Evolutionary conservation across 2,113 vertebrate species (phyloP).

Genomic region (Megaceryle maxima): DNA sequence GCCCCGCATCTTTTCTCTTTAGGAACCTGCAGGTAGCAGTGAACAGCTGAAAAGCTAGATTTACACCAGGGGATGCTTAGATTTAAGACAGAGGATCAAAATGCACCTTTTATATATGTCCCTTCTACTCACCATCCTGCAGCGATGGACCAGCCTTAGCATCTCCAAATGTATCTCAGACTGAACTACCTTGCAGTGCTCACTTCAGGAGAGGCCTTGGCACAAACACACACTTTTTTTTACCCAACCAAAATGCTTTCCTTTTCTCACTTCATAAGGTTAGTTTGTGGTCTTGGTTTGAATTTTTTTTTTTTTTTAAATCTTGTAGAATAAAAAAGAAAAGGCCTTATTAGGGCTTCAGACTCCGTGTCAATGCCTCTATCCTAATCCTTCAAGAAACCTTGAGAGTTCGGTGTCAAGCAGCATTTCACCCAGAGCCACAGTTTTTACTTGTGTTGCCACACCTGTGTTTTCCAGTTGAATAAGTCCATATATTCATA

Average conservation of each 20-base stretch:
- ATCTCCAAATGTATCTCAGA: background rate
- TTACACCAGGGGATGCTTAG: rapidly evolving
- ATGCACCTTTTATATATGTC: background rate
- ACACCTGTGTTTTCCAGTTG: background rate
- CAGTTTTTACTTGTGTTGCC: background rate
- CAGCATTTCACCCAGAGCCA: background rate
- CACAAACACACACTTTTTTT: background rate
- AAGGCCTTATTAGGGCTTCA: background rate
- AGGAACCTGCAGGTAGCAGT: background rate
- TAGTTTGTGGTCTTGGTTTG: background rate
- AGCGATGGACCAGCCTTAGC: background rate
- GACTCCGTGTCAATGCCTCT: background rate
- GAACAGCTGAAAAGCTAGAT: background rate
- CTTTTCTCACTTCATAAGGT: background rate
- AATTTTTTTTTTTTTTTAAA: background rate
- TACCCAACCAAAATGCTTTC: background rate
- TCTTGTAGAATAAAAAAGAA: background rate
- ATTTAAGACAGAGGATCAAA: background rate
- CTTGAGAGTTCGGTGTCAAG: background rate
- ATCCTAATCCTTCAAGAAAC: background rate
- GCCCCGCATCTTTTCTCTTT: background rate
- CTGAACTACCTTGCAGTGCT: background rate
- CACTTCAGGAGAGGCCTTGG: background rate
- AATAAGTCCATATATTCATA: background rate
- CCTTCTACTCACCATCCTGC: background rate